Conservation (phyloP, 2,797 vertebrate genomes). For the Pangasius mekongensis region DNA sequence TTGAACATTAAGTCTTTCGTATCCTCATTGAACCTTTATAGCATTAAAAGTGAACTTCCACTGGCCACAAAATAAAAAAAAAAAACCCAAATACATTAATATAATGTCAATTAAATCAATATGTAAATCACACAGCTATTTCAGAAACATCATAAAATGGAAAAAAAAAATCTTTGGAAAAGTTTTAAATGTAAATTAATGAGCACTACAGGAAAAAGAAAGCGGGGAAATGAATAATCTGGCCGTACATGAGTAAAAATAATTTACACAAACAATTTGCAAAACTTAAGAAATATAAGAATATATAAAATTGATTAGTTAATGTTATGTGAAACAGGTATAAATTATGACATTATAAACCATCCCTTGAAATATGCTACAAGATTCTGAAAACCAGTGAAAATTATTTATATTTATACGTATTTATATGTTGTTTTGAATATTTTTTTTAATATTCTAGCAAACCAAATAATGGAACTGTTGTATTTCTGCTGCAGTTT, state of each 20-base stretch:
- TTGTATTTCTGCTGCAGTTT: neutral
- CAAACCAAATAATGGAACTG: neutral
- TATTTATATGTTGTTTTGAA: neutral
- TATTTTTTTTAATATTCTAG: neutral
- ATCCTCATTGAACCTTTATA: neutral
- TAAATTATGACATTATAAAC: conserved; percentile 7
- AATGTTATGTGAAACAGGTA: neutral
- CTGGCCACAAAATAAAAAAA: neutral
- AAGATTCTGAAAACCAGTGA: neutral
- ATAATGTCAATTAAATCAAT: neutral
- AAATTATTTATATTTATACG: neutral
- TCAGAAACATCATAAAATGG: neutral
- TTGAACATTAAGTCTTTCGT: neutral
- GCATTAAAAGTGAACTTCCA: neutral
- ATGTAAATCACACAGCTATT: neutral
- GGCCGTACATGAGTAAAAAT: neutral
- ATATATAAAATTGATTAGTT: neutral
- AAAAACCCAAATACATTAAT: neutral
- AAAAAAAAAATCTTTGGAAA: neutral
- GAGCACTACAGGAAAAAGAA: neutral
- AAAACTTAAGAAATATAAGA: conserved; percentile 16
- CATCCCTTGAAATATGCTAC: neutral
- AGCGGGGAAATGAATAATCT: neutral
- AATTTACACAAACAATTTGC: neutral
- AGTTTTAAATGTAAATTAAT: neutral